Conservation (phyloP, 2,888 invertebrate genomes). For the Bursaphelenchus okinawaensis region DNA sequence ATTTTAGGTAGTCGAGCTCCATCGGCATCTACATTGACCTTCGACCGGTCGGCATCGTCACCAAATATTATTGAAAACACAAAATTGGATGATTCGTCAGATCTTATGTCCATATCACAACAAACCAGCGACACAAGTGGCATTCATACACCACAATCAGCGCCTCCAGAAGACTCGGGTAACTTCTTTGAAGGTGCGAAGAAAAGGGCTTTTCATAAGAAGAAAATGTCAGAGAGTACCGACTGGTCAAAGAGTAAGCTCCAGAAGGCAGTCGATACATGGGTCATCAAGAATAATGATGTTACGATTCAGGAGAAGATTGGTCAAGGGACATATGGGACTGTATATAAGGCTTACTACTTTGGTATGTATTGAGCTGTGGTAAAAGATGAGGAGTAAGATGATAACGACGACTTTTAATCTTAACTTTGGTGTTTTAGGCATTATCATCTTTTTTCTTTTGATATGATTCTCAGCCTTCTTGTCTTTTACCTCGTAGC, state of each 20-base stretch:
- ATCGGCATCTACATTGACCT: not conserved
- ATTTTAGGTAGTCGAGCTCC: not conserved
- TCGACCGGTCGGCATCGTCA: not conserved
- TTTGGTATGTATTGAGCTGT: slow-evolving; percentile 22
- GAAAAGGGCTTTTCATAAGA: not conserved
- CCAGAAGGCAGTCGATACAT: slow-evolving; percentile 38
- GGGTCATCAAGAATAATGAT: slow-evolving; percentile 41
- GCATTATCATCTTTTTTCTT: too few relatives aligned
- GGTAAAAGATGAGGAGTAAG: too few relatives aligned
- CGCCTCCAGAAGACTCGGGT: not conserved
- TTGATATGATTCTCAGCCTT: not conserved
- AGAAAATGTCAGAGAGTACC: not conserved
- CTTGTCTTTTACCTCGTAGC: not conserved
- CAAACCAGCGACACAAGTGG: not conserved
- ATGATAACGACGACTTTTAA: too few relatives aligned
- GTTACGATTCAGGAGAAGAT: slow-evolving; percentile 65
- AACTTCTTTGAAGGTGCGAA: not conserved
- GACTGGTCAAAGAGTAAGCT: slow-evolving; percentile 15
- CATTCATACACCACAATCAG: not conserved
- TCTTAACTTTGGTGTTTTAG: too few relatives aligned
- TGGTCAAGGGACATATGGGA: slow-evolving; percentile 96
- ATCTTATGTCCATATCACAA: not conserved
- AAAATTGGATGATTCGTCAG: not conserved
- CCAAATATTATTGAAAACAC: not conserved
- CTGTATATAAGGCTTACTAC: slow-evolving; percentile 79